Evolutionary conservation across 2,113 vertebrate species (phyloP).

Genomic region (Ivindomyrus marchei): DNA sequence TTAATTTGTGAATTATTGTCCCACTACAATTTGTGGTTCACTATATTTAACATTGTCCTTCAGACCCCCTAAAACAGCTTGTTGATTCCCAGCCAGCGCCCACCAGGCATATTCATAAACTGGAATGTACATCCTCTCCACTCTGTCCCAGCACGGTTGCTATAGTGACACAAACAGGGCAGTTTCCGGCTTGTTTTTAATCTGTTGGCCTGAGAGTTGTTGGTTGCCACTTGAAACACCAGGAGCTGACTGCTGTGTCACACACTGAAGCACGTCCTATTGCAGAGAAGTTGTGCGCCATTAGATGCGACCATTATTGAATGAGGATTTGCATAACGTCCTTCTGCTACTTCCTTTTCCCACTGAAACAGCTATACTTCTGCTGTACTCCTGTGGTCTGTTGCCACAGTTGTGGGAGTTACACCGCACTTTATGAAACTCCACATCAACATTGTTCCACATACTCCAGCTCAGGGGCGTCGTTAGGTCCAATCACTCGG

Average conservation of each 20-base stretch:
- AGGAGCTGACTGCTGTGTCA: background rate
- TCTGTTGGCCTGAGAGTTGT: background rate
- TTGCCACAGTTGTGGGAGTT: background rate
- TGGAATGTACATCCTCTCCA: background rate
- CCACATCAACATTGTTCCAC: background rate
- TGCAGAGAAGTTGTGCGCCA: background rate
- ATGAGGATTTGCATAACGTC: background rate
- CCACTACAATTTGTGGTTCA: background rate
- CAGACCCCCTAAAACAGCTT: background rate
- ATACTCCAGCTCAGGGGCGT: background rate
- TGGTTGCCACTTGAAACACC: background rate
- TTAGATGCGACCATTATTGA: background rate
- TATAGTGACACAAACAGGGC: background rate
- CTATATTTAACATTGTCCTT: background rate
- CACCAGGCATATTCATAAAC: background rate
- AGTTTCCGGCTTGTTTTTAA: background rate
- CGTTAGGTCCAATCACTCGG: too few relatives aligned
- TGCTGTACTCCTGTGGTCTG: background rate
- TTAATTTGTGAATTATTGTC: background rate
- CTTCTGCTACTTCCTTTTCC: background rate
- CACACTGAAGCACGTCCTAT: background rate
- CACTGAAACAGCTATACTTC: background rate
- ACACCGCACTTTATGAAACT: background rate
- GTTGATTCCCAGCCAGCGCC: background rate
- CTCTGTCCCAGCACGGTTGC: background rate